Base-by-base conservation (phyloP, 2,888 invertebrate genomes). In the Parelbella ahira region DNA sequence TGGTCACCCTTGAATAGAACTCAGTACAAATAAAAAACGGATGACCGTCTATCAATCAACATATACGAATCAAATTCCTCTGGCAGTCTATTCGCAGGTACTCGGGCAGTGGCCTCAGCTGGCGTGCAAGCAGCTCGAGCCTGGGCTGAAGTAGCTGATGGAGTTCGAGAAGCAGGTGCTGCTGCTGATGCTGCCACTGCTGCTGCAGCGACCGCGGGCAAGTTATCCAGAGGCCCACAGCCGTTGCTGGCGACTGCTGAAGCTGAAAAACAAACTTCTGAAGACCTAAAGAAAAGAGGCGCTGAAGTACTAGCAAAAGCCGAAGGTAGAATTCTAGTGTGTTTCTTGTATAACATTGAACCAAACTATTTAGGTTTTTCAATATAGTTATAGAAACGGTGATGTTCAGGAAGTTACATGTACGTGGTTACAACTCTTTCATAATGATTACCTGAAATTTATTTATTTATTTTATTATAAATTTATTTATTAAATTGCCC, bases 31-130 rank as follows among this genome's bases (percentile, higher is more conserved):
- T n/a, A n/a, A n/a, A n/a, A n/a, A n/a, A n/a, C n/a, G n/a, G n/a
- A n/a, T n/a, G n/a, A n/a, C n/a, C n/a, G n/a, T n/a, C n/a, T n/a
- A 7, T 10, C 23, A 7, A 8, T 7, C 5, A 13, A 23, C 29
- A 32, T 18, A 37, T 37, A 37, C 21, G 37, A 37, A 37, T 37
- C 12, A 37, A 29, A 37, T 37, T 29, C 27, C 38, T 8, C 9
- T 25, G 9, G 0, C 56, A 91, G 92, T 47, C 66, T 92, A 44
- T 93, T 94, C 63, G 89, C 90, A 25, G 90, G 90, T 21, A 90
- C 92, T 0, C 89, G 95, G 52, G 91, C 93, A 45, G 91, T 93
- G 37, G 94, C 97, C 0, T 90, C 93, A 0, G 90, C 91, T 37
- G 92, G 93, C 9, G 90, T 97, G 37, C 72, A 87, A 4, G 90